Base-by-base conservation (phyloP, 2,113 vertebrate species). In the Varanus komodoensis region DNA sequence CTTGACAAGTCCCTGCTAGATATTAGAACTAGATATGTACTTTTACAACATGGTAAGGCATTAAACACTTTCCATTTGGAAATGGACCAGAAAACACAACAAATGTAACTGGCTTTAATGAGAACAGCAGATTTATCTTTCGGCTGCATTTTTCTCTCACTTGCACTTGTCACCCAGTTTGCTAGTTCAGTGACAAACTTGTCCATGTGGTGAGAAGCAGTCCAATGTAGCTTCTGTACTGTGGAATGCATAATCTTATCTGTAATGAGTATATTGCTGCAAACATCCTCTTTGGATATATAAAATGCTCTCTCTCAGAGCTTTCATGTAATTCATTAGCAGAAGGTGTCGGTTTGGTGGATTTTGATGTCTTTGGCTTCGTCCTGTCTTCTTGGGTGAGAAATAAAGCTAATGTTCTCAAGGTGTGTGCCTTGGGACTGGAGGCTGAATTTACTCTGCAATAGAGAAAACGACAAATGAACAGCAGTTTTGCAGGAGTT, bases 101-200 rank as follows among this genome's bases (percentile, higher is more conserved):
- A 90, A 91, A 29, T 78, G 91, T 95, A 95, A 93, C 94, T 95
- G 91, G 91, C 84, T 87, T 92, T 93, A 91, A 79, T 21, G 92
- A 93, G 89, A 91, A 8, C 91, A 52, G 77, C 68, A 69, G 6
- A 69, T 64, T 64, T 64, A 8, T 29, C 25, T 69, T 69, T 69
- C 68, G 29, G 68, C 29, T 8, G 54, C 8, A 29, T 25, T 69
- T 64, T 64, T 64, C 61, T 64, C 61, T 64, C 61, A 89, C 69
- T 32, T 67, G 75, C 69, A 91, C 92, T 94, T 94, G 91, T 89
- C 90, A 87, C 79, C 84, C n/a, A 89, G 77, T 93, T 93, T 92
- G 85, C 32, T 27, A 44, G 6, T 14, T 11, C 38, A 68, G 25
- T 68, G 54, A 68, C 68, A 57, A 67, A 67, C 54, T 68, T 27